These are phyloP conservation scores for Trichonephila clavipes DNA, from an alignment of 1,140 invertebrate genomes.

Conservation along the genomic window DNA sequence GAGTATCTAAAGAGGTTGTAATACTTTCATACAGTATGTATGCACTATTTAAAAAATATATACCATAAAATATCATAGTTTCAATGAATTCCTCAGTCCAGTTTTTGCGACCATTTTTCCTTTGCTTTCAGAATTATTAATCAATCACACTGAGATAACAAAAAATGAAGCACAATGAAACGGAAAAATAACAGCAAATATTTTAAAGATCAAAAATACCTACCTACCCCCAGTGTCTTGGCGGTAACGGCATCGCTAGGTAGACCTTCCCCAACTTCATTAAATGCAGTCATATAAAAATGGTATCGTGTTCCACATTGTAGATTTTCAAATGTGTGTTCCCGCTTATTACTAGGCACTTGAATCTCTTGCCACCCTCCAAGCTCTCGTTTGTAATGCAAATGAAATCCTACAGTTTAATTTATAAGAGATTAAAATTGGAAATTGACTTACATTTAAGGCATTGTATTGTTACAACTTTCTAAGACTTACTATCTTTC, in stretches of 20 bases:
- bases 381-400: constrained; percentile 83
- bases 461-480: too few species aligned
- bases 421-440: too few species aligned
- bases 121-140: too few species aligned
- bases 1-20: too few species aligned
- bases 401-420: constrained; percentile 80
- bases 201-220: constrained; percentile 70
- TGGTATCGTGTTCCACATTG: constrained; percentile 93
- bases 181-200: background rate
- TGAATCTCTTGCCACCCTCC: constrained; percentile 83
- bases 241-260: constrained; percentile 85
- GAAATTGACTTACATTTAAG: too few species aligned
- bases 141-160: background rate
- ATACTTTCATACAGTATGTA: too few species aligned
- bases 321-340: constrained; percentile 82
- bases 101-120: too few species aligned
- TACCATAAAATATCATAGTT: too few species aligned
- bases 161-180: background rate
- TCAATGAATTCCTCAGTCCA: too few species aligned
- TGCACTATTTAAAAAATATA: too few species aligned
- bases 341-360: constrained; percentile 44
- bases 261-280: constrained; percentile 92
- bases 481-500: too few species aligned
- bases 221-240: constrained; percentile 84
- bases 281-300: constrained; percentile 92